Evolutionary conservation across 2,113 vertebrate species (phyloP).

Genomic region (Lophura nycthemera): DNA sequence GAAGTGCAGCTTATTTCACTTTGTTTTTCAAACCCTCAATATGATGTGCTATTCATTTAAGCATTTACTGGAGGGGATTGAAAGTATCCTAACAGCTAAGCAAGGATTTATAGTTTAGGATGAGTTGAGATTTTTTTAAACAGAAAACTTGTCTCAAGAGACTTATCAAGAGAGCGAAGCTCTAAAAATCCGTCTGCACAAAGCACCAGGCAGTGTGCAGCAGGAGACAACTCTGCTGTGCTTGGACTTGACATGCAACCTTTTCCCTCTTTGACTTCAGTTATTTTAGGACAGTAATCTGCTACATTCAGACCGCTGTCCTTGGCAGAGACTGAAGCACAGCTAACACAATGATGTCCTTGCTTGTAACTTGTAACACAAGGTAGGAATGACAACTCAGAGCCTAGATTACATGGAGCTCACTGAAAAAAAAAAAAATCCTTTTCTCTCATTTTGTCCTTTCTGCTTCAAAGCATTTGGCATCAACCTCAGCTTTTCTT

Average conservation of each 20-base stretch:
- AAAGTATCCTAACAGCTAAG: not conserved
- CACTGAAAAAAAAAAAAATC: not conserved
- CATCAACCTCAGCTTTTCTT: not conserved
- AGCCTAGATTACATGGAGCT: not conserved
- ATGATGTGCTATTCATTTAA: not conserved
- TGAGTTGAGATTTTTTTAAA: not conserved
- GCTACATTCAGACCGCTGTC: not conserved
- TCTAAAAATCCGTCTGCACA: not conserved
- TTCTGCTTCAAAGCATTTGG: not conserved
- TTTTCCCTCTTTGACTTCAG: slow-evolving; percentile 25
- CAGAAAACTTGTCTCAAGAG: not conserved
- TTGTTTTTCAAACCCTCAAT: not conserved
- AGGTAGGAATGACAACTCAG: not conserved
- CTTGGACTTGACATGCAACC: slow-evolving; percentile 20
- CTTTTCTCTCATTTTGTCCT: not conserved
- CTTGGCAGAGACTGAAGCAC: slow-evolving; percentile 1
- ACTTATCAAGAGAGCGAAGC: not conserved
- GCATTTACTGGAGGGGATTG: not conserved
- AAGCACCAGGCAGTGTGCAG: not conserved
- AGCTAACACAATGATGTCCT: not conserved
- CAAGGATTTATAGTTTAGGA: not conserved
- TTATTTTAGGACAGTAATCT: slow-evolving; percentile 38
- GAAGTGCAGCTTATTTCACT: not conserved
- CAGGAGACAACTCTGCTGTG: not conserved
- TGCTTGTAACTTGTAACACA: not conserved